These are phyloP conservation scores for Philopedon plagiatum DNA, from an alignment of 2,888 invertebrate genomes.

Conservation along the genomic window DNA sequence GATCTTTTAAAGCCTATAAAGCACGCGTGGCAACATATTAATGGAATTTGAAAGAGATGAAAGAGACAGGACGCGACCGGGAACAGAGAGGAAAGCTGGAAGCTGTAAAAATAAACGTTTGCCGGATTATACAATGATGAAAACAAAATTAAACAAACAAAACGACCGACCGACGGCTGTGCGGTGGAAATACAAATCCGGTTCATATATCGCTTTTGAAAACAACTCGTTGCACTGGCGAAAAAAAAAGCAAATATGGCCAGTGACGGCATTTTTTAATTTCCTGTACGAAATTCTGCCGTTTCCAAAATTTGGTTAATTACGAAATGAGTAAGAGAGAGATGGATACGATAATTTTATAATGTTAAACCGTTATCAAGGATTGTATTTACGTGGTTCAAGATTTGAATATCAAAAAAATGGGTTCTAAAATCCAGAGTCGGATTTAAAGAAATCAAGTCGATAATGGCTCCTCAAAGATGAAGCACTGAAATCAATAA, in stretches of 20 bases:
- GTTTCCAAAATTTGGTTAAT: too few species aligned
- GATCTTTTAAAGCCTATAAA: slow-evolving; percentile 5
- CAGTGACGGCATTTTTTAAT: slow-evolving; percentile 1
- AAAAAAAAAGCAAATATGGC: slow-evolving; percentile 2
- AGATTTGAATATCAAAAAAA: too few species aligned
- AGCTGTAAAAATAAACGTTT: slow-evolving; percentile 56
- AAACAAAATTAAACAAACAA: slow-evolving; percentile 53
- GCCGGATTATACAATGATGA: slow-evolving; percentile 65
- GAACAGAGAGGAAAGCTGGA: slow-evolving; percentile 42
- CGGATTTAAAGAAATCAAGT: too few species aligned
- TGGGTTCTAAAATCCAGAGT: too few species aligned
- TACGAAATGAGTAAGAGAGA: too few species aligned
- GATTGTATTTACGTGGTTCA: too few species aligned
- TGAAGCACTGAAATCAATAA: too few species aligned
- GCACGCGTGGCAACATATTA: slow-evolving; percentile 25
- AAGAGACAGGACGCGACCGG: slow-evolving; percentile 8
- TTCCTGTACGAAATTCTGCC: too few species aligned
- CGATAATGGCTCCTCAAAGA: too few species aligned
- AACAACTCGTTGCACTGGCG: neutral
- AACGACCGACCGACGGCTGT: slow-evolving; percentile 31
- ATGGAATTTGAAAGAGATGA: slow-evolving; percentile 45
- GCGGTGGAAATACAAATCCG: slow-evolving; percentile 24
- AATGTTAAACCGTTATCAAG: too few species aligned
- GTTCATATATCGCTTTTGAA: slow-evolving; percentile 16
- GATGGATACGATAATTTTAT: too few species aligned